Evolutionary conservation across 1,140 invertebrate genomes (phyloP), one percentile per base, ranked within the genome.

Genomic region (Theocolax elegans): DNA sequence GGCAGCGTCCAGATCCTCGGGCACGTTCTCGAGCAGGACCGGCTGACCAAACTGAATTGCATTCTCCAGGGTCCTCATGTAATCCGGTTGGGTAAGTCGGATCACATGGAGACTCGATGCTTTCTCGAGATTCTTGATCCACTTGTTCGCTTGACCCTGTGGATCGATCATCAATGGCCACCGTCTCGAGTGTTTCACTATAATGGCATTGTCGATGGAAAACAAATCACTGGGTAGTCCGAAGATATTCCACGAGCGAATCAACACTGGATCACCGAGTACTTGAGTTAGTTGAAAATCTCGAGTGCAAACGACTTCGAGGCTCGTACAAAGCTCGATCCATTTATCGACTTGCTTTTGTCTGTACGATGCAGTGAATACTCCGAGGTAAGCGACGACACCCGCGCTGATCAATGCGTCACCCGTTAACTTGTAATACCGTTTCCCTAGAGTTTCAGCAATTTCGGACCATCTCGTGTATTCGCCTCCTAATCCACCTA

Each of bases 81-180:
- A 95, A 83, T 97, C 95, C 0, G 88, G 77, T 80, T 96, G 94
- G 38, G 89, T 89, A 17, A 96, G 87, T 71, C 94, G 91, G 35
- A 96, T 91, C 2, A 97, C 87, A 67, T 91, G 91, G 15, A 98
- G 85, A 81, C 94, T 94, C 49, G 92, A 92, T 13, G 90, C 89
- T 80, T 95, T 95, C 84, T 97, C 95, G 90, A 95, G 93, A 81
- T 96, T 97, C 85, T 97, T 97, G 4, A 97, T 90, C 95, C 96
- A 97, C 79, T 96, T 94, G 74, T 96, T 97, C 0, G 96, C 97
- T 83, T 97, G 96, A 4, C 92, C 92, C 86, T 98, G 95, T 0
- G 96, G 96, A 87, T 99, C 97, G 77, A 99, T 97, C 92, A 98
- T 94, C 21, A 98, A 81, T 0, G 96, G 94, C 92, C 94, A 95